Conservation (phyloP, 2,113 vertebrate genomes). For the Albula glossodonta region DNA sequence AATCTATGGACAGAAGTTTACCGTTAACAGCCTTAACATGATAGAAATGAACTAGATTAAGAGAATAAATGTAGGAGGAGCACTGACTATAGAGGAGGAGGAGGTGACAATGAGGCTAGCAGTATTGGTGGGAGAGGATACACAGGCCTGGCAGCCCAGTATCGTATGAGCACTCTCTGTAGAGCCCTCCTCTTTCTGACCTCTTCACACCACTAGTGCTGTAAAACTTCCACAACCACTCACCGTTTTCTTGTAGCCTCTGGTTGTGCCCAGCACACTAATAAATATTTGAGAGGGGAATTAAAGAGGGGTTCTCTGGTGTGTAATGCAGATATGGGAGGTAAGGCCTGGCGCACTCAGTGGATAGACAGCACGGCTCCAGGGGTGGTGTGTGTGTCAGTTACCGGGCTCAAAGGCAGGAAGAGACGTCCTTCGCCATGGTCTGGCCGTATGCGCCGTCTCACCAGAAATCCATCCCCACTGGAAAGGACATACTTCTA, state of each 20-base stretch:
- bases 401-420: background rate
- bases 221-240: slow-evolving; percentile 19
- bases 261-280: slow-evolving; percentile 32
- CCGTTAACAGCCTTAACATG: background rate
- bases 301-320: slow-evolving; percentile 46
- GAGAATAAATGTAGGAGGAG: background rate
- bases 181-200: background rate
- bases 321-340: slow-evolving; percentile 46
- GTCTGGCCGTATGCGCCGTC: background rate
- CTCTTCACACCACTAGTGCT: background rate
- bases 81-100: slow-evolving; percentile 9
- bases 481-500: slow-evolving; percentile 33
- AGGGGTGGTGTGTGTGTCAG: slow-evolving; percentile 52
- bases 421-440: background rate
- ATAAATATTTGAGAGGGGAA: slow-evolving; percentile 65
- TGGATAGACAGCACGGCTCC: slow-evolving; percentile 61
- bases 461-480: background rate
- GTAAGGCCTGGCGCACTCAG: background rate
- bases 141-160: background rate
- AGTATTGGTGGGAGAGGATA: background rate
- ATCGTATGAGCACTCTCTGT: background rate
- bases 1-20: background rate
- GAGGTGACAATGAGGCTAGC: background rate
- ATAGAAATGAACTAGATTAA: background rate
- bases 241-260: slow-evolving; percentile 36